A percentile compares a stretch with the other conserved stretches of the same genome.
Evolutionary conservation across 1,140 invertebrate species (phyloP).

Genomic region (Nymphalis io): DNA sequence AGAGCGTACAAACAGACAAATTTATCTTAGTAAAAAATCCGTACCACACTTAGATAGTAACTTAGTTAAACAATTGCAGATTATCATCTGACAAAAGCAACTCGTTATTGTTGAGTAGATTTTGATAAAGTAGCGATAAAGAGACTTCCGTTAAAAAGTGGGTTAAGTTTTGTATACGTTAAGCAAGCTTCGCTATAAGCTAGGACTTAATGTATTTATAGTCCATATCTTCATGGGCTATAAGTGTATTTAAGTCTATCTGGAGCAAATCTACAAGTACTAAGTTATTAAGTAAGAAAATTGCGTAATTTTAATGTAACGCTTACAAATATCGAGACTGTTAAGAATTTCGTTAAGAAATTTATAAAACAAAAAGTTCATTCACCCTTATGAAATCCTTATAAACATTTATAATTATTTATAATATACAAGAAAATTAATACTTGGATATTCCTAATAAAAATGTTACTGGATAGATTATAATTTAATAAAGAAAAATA

Average conservation of each 20-base stretch:
- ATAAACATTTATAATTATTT: too few relatives aligned
- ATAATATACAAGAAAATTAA: too few relatives aligned
- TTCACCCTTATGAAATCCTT: background rate
- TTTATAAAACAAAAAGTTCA: conserved; percentile 2
- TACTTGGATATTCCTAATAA: too few relatives aligned
- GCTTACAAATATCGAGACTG: background rate
- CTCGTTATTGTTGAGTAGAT: background rate
- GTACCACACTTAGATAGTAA: too few relatives aligned
- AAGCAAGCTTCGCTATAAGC: background rate
- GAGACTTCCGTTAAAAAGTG: background rate
- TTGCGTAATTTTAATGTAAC: conserved; percentile 1
- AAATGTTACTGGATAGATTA: too few relatives aligned
- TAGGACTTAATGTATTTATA: background rate
- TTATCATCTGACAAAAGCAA: too few relatives aligned
- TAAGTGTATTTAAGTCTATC: background rate
- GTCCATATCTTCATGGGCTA: background rate
- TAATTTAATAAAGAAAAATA: too few relatives aligned
- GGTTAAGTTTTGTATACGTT: background rate
- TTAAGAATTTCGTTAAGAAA: background rate
- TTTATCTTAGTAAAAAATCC: too few relatives aligned
- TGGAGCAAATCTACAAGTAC: background rate
- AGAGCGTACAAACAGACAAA: too few relatives aligned
- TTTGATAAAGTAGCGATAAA: background rate
- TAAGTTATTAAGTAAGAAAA: conserved; percentile 3
- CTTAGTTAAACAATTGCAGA: background rate